These are phyloP conservation scores for Telenomus remus DNA, from an alignment of 1,140 invertebrate genomes.

Conservation along the genomic window DNA sequence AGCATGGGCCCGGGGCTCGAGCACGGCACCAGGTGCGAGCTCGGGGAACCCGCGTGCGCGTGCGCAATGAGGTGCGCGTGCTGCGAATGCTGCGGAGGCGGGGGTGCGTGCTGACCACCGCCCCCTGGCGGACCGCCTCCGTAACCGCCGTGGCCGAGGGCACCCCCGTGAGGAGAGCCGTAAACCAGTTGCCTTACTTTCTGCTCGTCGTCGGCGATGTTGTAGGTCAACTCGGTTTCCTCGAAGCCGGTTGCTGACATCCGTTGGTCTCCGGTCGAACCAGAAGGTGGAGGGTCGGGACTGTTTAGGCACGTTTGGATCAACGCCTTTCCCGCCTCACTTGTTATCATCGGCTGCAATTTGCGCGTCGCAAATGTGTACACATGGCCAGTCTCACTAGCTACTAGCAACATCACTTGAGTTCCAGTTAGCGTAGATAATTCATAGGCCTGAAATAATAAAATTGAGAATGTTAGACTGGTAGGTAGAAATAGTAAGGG, in stretches of 20 bases:
- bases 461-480: no score
- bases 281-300: slow-evolving; percentile 91
- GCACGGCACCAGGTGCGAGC: slow-evolving; percentile 79
- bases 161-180: slow-evolving; percentile 81
- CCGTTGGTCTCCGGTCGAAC: slow-evolving; percentile 86
- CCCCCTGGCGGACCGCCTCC: slow-evolving; percentile 68
- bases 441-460: slow-evolving; percentile 93
- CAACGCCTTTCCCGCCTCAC: slow-evolving; percentile 97
- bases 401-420: slow-evolving; percentile 97
- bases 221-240: slow-evolving; percentile 98
- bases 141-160: slow-evolving; percentile 75
- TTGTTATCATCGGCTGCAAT: slow-evolving; percentile 99
- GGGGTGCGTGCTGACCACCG: slow-evolving; percentile 77
- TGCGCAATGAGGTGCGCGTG: slow-evolving; percentile 73
- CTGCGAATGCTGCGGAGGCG: slow-evolving; percentile 77
- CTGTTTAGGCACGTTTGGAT: slow-evolving; percentile 99
- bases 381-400: slow-evolving; percentile 97
- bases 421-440: slow-evolving; percentile 98
- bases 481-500: no score
- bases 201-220: slow-evolving; percentile 94
- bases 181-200: slow-evolving; percentile 97
- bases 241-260: slow-evolving; percentile 99
- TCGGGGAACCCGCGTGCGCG: slow-evolving; percentile 78
- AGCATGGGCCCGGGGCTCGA: slow-evolving; percentile 77
- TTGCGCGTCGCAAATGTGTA: slow-evolving; percentile 99